A percentile compares a stretch with the other conserved stretches of the same genome.
Evolutionary conservation across 1,140 invertebrate species (phyloP).

Genomic region (Papilio xuthus): DNA sequence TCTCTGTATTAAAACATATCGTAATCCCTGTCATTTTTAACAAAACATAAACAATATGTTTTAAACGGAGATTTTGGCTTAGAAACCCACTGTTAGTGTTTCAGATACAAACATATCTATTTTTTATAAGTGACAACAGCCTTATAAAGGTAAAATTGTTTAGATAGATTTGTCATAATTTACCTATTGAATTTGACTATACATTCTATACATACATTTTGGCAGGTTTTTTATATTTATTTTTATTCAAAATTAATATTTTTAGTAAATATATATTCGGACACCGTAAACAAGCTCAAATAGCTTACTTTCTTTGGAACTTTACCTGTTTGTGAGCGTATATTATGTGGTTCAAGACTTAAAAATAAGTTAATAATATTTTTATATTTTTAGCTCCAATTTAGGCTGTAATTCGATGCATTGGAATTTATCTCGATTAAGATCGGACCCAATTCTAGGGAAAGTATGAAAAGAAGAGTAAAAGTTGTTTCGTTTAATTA

Average conservation of each 20-base stretch:
- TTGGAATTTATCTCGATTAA: background rate
- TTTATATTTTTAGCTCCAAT: background rate
- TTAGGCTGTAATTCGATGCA: background rate
- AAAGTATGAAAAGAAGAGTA: conserved; percentile 20
- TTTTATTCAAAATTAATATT: background rate
- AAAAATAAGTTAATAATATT: background rate
- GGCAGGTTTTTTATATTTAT: no score
- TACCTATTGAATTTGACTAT: no score
- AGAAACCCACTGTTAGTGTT: no score
- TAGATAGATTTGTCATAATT: no score
- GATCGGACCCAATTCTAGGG: conserved; percentile 9
- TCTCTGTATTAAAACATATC: no score
- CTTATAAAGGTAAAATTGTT: no score
- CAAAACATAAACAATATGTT: no score
- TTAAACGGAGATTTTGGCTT: no score
- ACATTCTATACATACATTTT: no score
- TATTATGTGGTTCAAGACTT: background rate
- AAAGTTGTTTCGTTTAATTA: conserved; percentile 25
- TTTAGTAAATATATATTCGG: background rate
- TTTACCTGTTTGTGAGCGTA: background rate
- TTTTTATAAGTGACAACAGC: no score
- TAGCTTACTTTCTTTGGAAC: background rate
- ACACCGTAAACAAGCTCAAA: background rate
- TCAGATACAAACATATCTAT: no score
- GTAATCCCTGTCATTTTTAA: no score